These are phyloP conservation scores for Rhyacophila evoluta DNA, from an alignment of 2,888 invertebrate genomes.

Conservation along the genomic window DNA sequence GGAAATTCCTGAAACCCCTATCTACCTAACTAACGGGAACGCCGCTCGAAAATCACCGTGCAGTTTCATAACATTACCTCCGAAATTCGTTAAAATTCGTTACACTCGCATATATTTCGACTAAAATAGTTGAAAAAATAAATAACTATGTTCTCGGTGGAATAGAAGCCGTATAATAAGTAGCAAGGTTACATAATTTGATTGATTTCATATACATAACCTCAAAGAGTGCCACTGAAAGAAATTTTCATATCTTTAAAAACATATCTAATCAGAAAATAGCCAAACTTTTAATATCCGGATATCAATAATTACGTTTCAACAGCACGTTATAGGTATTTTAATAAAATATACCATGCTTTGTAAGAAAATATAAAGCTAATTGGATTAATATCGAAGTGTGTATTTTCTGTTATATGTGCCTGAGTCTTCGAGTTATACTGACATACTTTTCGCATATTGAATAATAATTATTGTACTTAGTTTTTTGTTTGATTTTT, in stretches of 20 bases:
- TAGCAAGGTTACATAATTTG: slow-evolving; percentile 19
- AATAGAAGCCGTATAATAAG: neutral
- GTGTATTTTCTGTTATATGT: slow-evolving; percentile 5
- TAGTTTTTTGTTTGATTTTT: neutral
- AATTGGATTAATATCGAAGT: slow-evolving; percentile 1
- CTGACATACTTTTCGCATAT: neutral
- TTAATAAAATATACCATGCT: too few species aligned
- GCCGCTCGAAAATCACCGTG: neutral
- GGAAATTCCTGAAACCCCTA: neutral
- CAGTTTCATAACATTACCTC: neutral
- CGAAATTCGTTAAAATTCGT: neutral
- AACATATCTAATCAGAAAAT: neutral
- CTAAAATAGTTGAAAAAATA: neutral
- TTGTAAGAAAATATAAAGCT: neutral
- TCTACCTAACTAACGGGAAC: neutral
- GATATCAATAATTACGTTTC: neutral
- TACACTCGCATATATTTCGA: neutral
- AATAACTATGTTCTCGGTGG: neutral
- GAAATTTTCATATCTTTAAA: neutral
- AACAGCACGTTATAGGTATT: too few species aligned
- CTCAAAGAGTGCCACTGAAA: neutral
- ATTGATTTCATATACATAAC: slow-evolving; percentile 12
- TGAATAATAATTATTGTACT: neutral
- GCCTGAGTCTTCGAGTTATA: neutral
- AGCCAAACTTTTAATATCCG: neutral